Evolutionary conservation across 2,888 invertebrate genomes (phyloP).

Genomic region (Aspidiotus destructor): DNA sequence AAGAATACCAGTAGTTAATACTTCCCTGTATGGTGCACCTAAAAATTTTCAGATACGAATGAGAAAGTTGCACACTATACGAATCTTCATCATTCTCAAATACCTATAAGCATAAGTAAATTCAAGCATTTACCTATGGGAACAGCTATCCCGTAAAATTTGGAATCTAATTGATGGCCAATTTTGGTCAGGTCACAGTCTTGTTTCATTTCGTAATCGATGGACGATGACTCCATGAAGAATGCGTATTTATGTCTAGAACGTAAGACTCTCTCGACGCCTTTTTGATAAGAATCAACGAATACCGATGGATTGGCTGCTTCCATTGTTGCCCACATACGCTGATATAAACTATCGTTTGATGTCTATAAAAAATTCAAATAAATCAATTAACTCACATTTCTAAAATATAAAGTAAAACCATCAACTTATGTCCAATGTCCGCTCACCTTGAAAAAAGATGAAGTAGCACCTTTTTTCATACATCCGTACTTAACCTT

Average conservation of each 20-base stretch:
- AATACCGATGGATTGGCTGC: slow-evolving; percentile 73
- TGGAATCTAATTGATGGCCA: slow-evolving; percentile 72
- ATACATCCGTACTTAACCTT: slow-evolving; percentile 91
- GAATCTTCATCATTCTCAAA: neutral
- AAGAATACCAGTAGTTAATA: slow-evolving; percentile 76
- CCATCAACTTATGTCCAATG: neutral
- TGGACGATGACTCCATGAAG: slow-evolving; percentile 89
- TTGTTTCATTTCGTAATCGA: slow-evolving; percentile 82
- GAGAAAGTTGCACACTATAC: slow-evolving; percentile 41
- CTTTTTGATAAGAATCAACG: slow-evolving; percentile 69
- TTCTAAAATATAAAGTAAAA: neutral
- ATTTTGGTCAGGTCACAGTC: slow-evolving; percentile 77
- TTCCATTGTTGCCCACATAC: slow-evolving; percentile 90
- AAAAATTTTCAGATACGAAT: slow-evolving; percentile 39
- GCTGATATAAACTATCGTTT: slow-evolving; percentile 76
- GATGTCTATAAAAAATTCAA: slow-evolving; percentile 30
- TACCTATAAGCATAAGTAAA: neutral
- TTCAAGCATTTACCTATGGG: slow-evolving; percentile 56
- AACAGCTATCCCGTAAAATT: slow-evolving; percentile 88
- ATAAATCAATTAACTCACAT: neutral
- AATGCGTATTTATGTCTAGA: slow-evolving; percentile 79
- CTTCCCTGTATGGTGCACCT: slow-evolving; percentile 67
- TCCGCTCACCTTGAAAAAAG: slow-evolving; percentile 68
- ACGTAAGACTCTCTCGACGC: slow-evolving; percentile 71
- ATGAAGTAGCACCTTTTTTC: slow-evolving; percentile 73